Percentiles rank a stretch among this genome's conserved stretches.
phyloP scores from a whole-genome alignment of 2,113 vertebrate genomes.

The Thunnus maccoyii region DNA sequence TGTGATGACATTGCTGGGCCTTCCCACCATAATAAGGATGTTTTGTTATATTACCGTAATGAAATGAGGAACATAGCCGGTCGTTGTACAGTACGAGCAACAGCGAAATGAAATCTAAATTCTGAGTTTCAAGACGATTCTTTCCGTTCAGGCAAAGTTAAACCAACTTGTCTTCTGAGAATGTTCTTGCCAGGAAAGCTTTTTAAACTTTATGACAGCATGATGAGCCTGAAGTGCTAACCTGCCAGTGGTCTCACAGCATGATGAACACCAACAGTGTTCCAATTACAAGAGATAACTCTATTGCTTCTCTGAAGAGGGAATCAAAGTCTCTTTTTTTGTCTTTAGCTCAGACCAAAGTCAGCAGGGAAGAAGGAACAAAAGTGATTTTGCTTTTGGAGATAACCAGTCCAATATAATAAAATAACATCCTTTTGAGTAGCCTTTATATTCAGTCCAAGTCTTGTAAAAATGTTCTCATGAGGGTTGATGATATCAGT shows the following conservation, averaged over 20 bases:
- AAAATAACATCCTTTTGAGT: not conserved
- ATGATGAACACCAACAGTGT: conserved; percentile 28
- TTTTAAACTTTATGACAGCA: conserved; percentile 17
- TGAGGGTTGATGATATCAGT: not conserved
- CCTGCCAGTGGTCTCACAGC: conserved; percentile 18
- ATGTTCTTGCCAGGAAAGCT: not conserved
- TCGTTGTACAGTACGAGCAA: not conserved
- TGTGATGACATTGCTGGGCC: not conserved
- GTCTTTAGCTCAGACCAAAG: conserved; percentile 19
- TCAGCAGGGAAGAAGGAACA: not conserved
- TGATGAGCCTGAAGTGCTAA: conserved; percentile 31
- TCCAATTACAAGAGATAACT: conserved; percentile 37
- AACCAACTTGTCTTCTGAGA: conserved; percentile 3
- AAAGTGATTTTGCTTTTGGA: conserved; percentile 1
- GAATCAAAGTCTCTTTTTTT: conserved; percentile 17
- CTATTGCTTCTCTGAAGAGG: conserved; percentile 12
- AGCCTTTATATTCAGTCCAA: not conserved
- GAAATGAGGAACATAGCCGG: not conserved
- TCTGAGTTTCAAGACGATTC: not conserved
- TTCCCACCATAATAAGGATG: not conserved
- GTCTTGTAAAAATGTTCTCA: conserved; percentile 12
- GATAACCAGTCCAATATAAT: conserved; percentile 11
- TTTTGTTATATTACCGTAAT: not conserved
- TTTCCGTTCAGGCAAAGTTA: not conserved
- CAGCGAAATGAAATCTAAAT: not conserved